Base-by-base conservation (phyloP, 2,888 invertebrate genomes). In the Nudaria mundana region DNA sequence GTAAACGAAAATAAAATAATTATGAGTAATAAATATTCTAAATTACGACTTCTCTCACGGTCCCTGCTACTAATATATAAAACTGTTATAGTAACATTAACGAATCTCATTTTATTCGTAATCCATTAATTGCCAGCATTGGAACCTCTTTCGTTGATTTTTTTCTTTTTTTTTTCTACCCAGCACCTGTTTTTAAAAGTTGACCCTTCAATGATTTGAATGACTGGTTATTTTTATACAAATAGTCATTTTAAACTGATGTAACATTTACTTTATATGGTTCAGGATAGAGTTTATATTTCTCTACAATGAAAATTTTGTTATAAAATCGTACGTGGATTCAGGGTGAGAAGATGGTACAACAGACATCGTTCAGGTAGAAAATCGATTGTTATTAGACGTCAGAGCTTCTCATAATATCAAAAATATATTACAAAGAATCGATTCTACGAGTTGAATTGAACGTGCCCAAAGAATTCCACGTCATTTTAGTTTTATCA, bases 121-220 rank as follows among this genome's bases (percentile, higher is more conserved):
- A 75, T 74, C 76, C 77, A 78, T 84, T 84, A 83, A 84, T 85
- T 83, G 81, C 71, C 70, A 58, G 52, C 70, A 77, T 79, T 65
- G 63, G 62, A 56, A 45, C 51, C 49, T 45, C 53, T 57, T 70
- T 72, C 26, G 30, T 30, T 14, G 25, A 14, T 11, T 52, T 63
- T 63, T 58, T 65, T 60, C n/a, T 42, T 44, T 63, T 74, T 73
- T 74, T 70, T 69, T 68, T 57, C 30, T n/a, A 42, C 29, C 26
- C 30, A 50, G 73, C 85, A 86, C 84, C 86, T 86, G 86, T 83
- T 72, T 63, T 64, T 71, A 64, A 71, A 66, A 68, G 65, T 63
- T 53, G 60, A 57, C 71, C 72, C 74, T 65, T 59, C 65, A 68
- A 70, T 74, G 70, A 77, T 74, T 77, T 66, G 71, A 69, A 82